Conservation (phyloP, 2,797 vertebrate species). For the Gymnoscopelus braueri region DNA sequence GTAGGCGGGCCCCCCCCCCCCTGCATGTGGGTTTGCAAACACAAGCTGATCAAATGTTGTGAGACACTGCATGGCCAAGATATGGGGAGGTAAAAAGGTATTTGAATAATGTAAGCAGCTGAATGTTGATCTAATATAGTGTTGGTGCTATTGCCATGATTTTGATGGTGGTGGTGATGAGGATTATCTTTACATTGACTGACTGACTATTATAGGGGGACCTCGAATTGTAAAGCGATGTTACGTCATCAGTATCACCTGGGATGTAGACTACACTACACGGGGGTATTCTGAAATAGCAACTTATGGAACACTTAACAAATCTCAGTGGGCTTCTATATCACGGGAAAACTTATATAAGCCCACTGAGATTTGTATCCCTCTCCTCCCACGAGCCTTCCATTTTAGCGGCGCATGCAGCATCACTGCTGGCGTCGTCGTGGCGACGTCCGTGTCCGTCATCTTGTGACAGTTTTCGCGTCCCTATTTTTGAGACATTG, state of each 20-base stretch:
- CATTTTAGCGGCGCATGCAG: constrained; percentile 48
- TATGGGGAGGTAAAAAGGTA: not conserved
- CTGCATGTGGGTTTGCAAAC: too few species aligned
- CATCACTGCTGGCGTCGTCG: constrained; percentile 51
- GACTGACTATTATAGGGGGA: not conserved
- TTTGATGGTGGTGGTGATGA: constrained; percentile 16
- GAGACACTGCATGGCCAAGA: not conserved
- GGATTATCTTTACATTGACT: not conserved
- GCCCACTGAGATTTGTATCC: too few species aligned
- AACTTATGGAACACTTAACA: constrained; percentile 19
- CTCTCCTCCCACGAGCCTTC: constrained; percentile 38
- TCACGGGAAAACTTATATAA: too few species aligned
- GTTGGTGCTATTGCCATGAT: constrained; percentile 15
- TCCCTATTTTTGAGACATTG: constrained; percentile 51
- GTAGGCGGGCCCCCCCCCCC: too few species aligned
- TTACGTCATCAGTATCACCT: constrained; percentile 9
- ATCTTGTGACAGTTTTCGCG: constrained; percentile 69
- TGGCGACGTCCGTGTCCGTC: constrained; percentile 56
- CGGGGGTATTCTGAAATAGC: constrained; percentile 30
- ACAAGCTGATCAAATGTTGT: not conserved
- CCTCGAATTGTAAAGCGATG: constrained; percentile 20
- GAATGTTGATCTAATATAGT: constrained; percentile 32
- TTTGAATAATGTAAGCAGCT: not conserved
- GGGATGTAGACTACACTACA: constrained; percentile 23
- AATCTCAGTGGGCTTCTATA: too few species aligned